Evolutionary conservation across 2,113 vertebrate genomes (phyloP).

Genomic region (Chrysemys picta): DNA sequence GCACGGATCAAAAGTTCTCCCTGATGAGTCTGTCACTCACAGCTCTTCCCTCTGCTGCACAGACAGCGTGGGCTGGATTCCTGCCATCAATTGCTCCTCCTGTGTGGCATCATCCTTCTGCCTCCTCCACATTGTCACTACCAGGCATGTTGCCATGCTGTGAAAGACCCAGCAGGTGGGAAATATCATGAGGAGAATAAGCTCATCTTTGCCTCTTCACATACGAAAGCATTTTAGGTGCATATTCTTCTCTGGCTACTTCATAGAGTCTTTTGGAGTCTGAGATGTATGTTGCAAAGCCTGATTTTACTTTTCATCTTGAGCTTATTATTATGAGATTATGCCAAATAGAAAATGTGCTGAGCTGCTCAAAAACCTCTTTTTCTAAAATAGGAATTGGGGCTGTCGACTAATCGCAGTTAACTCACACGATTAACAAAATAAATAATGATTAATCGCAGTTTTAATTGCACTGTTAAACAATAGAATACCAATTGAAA

Average conservation of each 20-base stretch:
- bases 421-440: no score
- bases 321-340: background rate
- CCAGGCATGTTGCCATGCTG: background rate
- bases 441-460: no score
- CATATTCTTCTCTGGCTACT: background rate
- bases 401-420: no score
- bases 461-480: no score
- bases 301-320: background rate
- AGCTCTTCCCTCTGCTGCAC: background rate
- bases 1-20: background rate
- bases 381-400: background rate
- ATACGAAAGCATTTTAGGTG: background rate
- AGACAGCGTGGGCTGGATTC: background rate
- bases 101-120: fast-evolving
- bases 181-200: background rate
- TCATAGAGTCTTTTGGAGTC: background rate
- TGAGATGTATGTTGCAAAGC: background rate
- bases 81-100: background rate
- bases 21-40: background rate
- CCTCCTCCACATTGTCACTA: background rate
- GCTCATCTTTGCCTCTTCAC: background rate
- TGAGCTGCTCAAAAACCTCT: background rate
- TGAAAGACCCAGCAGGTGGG: background rate
- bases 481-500: no score
- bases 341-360: background rate